phyloP scores from a whole-genome alignment of 2,113 vertebrate species.

The Ochotona princeps region DNA sequence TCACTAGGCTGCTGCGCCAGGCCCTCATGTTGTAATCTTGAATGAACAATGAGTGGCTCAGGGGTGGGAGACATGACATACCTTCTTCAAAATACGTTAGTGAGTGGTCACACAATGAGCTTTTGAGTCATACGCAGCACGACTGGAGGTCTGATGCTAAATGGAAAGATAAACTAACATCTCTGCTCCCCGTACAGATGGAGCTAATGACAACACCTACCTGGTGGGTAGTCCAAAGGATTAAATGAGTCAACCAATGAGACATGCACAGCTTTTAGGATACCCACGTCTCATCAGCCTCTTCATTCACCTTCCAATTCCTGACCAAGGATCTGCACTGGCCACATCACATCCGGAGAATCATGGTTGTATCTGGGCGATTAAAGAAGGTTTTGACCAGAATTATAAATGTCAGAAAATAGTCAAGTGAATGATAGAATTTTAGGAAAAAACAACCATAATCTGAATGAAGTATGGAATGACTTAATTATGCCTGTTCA shows the following conservation, averaged over 20 bases:
- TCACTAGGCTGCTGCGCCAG: too few relatives aligned
- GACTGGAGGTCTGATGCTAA: background rate
- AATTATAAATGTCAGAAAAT: background rate
- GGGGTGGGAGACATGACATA: background rate
- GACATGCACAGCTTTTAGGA: background rate
- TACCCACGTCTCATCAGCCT: background rate
- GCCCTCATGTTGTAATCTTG: background rate
- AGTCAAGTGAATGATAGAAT: background rate
- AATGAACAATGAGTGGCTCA: background rate
- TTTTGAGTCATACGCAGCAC: background rate
- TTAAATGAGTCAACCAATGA: background rate
- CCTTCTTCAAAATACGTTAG: background rate
- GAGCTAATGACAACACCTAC: background rate
- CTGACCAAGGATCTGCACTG: background rate
- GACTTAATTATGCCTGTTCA: background rate
- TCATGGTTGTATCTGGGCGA: constrained; percentile 15
- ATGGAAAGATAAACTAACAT: background rate
- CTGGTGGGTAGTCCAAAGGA: background rate
- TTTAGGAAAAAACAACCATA: background rate
- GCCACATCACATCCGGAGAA: background rate
- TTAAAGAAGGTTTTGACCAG: background rate
- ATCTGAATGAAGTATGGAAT: background rate
- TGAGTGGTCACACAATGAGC: background rate
- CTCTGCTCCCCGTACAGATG: background rate
- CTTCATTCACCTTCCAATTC: constrained; percentile 1